Percentiles rank a stretch among this genome's conserved stretches.
Conservation (phyloP, 2,113 vertebrate genomes). For the Balaenoptera acutorostrata region DNA sequence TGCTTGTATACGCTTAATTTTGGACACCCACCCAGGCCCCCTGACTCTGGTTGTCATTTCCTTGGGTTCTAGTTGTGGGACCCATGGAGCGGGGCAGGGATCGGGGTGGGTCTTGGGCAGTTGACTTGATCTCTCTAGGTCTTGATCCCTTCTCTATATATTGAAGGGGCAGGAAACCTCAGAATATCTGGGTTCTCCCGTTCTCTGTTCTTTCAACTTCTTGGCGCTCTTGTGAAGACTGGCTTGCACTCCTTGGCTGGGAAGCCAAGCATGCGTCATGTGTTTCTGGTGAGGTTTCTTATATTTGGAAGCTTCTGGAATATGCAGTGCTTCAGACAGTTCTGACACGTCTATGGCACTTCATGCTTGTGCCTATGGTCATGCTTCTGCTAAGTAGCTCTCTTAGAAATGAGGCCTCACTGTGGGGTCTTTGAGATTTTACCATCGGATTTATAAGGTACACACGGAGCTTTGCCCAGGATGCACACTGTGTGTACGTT, state of each 20-base stretch:
- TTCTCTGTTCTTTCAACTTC: background rate
- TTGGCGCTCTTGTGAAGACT: background rate
- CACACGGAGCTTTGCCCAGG: background rate
- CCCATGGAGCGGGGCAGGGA: background rate
- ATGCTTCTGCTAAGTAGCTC: background rate
- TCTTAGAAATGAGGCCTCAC: background rate
- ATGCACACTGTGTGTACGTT: background rate
- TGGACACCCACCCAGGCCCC: background rate
- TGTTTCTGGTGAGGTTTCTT: background rate
- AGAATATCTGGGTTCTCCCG: background rate
- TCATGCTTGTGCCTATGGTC: rapidly evolving
- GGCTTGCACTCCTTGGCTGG: background rate
- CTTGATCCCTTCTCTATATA: background rate
- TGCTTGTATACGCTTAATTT: background rate
- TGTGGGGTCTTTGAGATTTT: background rate
- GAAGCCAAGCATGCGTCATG: background rate
- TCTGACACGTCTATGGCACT: background rate
- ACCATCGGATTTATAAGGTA: background rate
- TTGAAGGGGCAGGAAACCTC: background rate
- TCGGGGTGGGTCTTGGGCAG: background rate
- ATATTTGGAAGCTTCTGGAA: background rate
- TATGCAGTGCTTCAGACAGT: background rate
- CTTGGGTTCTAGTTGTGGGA: too few species aligned
- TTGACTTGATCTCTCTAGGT: background rate
- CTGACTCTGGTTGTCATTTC: background rate